phyloP scores from a whole-genome alignment of 2,113 vertebrate species.

The Phaethon lepturus region DNA sequence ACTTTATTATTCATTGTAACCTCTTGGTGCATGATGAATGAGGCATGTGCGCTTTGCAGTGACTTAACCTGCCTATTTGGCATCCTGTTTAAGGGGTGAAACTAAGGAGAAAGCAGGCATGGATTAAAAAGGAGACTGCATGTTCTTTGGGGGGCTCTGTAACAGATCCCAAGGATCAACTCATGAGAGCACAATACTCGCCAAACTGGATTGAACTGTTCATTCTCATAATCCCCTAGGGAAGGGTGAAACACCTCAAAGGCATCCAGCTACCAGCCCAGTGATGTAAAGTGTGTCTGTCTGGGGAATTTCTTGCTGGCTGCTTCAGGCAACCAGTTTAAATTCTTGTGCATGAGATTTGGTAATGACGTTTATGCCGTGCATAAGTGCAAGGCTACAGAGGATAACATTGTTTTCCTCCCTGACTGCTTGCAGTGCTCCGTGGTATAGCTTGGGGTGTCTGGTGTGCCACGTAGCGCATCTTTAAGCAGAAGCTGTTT shows the following conservation, averaged over 20 bases:
- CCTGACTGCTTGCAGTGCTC: accelerated
- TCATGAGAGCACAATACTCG: neutral
- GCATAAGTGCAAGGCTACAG: neutral
- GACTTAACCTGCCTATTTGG: neutral
- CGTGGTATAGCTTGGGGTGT: neutral
- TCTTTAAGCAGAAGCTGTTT: neutral
- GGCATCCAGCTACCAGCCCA: conserved; percentile 21
- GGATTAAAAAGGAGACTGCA: neutral
- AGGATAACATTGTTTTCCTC: neutral
- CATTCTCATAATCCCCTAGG: neutral
- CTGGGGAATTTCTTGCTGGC: conserved; percentile 32
- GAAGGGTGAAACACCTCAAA: neutral
- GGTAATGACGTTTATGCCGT: neutral
- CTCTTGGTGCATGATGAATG: neutral
- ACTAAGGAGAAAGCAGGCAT: neutral
- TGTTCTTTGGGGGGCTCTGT: neutral
- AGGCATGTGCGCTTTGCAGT: neutral
- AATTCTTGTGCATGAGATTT: conserved; percentile 20
- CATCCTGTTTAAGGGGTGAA: neutral
- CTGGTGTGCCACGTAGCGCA: neutral
- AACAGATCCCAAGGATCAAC: neutral
- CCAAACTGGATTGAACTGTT: neutral
- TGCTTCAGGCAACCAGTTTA: conserved; percentile 18
- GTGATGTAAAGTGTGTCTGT: conserved; percentile 9
- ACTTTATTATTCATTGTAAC: conserved; percentile 22